Conservation (phyloP, 2,888 invertebrate genomes). For the Trissonchulus sp. region DNA sequence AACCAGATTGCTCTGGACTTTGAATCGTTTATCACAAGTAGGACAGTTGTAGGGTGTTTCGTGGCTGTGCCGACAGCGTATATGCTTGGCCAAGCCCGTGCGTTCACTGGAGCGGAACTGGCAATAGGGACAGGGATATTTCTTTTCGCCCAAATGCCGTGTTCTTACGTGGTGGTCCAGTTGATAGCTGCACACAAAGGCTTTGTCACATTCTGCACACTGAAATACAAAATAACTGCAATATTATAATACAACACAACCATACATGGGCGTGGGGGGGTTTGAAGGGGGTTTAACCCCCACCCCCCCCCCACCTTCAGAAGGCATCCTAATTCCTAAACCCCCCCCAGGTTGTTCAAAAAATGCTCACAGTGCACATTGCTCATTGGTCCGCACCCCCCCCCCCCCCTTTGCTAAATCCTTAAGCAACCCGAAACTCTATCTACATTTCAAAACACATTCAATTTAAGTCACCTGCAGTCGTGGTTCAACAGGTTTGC, state of each 20-base stretch:
- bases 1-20: conserved; percentile 44
- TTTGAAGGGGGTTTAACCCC: no score
- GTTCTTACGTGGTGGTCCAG: neutral
- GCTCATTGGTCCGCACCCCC: no score
- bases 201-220: neutral
- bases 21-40: conserved; percentile 41
- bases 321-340: no score
- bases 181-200: neutral
- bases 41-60: conserved; percentile 43
- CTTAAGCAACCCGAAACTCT: no score
- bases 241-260: no score
- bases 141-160: conserved; percentile 37
- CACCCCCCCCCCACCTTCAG: no score
- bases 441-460: no score
- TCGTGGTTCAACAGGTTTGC: neutral
- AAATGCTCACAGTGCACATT: no score
- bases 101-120: conserved; percentile 42
- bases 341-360: no score
- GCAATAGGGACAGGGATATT: conserved; percentile 44
- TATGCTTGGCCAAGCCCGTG: conserved; percentile 42
- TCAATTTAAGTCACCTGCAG: neutral
- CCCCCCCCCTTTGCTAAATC: no score
- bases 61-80: conserved; percentile 43
- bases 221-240: no score
- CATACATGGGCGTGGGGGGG: no score